These are phyloP conservation scores for Tenualosa ilisha DNA, from an alignment of 2,797 vertebrate species.

Conservation along the genomic window DNA sequence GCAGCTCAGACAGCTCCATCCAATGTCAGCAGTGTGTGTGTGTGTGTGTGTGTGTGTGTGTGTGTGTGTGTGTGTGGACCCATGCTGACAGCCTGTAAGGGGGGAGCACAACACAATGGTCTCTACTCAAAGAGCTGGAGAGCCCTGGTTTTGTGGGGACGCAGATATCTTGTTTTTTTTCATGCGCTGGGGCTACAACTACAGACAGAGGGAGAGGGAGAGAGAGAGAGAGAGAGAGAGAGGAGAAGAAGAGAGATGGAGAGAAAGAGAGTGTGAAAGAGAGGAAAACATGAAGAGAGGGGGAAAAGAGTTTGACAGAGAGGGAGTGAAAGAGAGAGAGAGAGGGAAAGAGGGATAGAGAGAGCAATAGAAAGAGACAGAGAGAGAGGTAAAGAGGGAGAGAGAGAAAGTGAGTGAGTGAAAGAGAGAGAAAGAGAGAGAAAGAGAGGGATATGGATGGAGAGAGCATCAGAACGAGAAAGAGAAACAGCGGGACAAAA, in stretches of 20 bases:
- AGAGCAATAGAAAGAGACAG: neutral
- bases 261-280: neutral
- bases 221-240: too few relatives aligned
- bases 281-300: too few relatives aligned
- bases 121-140: conserved; percentile 20
- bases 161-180: conserved; percentile 56
- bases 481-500: neutral
- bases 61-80: neutral
- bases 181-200: neutral
- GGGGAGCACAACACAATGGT: conserved; percentile 35
- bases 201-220: neutral
- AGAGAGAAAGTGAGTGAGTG: neutral
- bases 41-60: too few relatives aligned
- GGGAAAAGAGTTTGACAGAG: neutral
- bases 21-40: neutral
- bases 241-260: neutral
- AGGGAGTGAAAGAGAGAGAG: neutral
- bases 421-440: neutral
- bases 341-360: neutral
- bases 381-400: neutral
- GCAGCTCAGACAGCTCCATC: conserved; percentile 44
- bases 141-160: too few relatives aligned
- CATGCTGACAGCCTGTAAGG: conserved; percentile 36
- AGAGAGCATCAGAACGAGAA: neutral
- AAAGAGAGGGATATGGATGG: neutral